Base-by-base conservation (phyloP, 1,140 invertebrate species). In the Drosophila santomea region DNA sequence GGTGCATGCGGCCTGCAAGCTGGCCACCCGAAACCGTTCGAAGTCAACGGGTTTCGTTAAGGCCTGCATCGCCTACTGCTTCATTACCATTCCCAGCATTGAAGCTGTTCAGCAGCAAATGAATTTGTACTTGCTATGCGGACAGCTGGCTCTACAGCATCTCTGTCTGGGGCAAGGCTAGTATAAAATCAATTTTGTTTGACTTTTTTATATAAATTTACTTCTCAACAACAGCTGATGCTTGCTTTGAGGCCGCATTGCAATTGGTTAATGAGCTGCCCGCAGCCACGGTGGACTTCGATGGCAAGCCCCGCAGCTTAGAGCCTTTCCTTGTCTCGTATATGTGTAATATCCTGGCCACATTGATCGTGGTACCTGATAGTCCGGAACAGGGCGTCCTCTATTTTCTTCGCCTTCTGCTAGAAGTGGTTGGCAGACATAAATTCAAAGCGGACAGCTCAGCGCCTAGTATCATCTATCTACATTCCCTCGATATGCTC, bases 1-100 rank as follows among this genome's bases (percentile, higher is more conserved):
- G 28, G 96, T 99, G 17, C 97, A 98, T 92, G 95, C 95, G 93
- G 97, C 97, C 6, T 97, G 97, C 93, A 94, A 94, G 67, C 92
- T 98, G 63, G 94, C 96, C 1, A 95, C 97, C 69, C 96, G 96
- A 3, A 97, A 96, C 2, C 94, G 95, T 1, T 94, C 94, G 3
- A 83, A 76, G 36, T 79, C 79, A 5, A 73, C 58, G 36, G 95
- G 96, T 62, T 98, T 98, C 94, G 96, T 97, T 28, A 95, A 97
- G 78, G 98, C 98, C n/a, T 99, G 98, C 94, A 95, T 97, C 54
- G 98, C 98, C 1, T 99, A 97, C 93, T 96, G 96, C 93, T 99
- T 96, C 91, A 98, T 99, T 39, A 99, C 98, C 1, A 97, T 98
- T 93, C 98, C 98, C 23, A 99, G 98, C 6, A 95, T 99, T 78